These are phyloP conservation scores for Argyresthia albistria DNA, from an alignment of 2,888 invertebrate genomes.

Conservation along the genomic window DNA sequence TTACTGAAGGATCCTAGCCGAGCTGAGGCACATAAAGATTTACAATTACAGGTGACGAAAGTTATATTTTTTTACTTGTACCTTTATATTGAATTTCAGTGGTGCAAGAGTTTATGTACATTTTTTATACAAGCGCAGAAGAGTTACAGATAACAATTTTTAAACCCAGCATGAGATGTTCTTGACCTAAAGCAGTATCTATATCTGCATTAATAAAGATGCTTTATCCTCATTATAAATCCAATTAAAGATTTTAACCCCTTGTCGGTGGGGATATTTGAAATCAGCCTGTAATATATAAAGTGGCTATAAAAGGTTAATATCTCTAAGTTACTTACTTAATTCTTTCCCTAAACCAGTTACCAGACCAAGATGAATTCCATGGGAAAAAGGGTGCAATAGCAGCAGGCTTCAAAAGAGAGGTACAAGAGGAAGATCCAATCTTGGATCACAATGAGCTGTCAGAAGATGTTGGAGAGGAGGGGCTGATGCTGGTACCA, in stretches of 20 bases:
- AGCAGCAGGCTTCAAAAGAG: slow-evolving; percentile 45
- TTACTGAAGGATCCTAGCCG: slow-evolving; percentile 56
- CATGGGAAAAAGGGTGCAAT: slow-evolving; percentile 62
- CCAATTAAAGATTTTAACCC: too few relatives aligned
- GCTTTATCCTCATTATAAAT: too few relatives aligned
- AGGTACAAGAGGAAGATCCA: slow-evolving; percentile 37
- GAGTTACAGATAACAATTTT: too few relatives aligned
- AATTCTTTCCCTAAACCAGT: neutral
- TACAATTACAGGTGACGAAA: too few relatives aligned
- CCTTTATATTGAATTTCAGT: neutral
- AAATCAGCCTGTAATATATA: too few relatives aligned
- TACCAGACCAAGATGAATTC: slow-evolving; percentile 27
- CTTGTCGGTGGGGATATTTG: too few relatives aligned
- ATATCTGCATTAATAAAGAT: too few relatives aligned
- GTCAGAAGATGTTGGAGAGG: slow-evolving; percentile 41
- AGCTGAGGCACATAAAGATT: neutral
- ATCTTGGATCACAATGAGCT: slow-evolving; percentile 48
- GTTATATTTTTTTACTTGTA: neutral
- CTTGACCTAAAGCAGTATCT: too few relatives aligned
- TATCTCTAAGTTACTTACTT: too few relatives aligned
- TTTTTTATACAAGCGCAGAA: slow-evolving; percentile 15
- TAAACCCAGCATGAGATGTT: too few relatives aligned
- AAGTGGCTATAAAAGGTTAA: too few relatives aligned
- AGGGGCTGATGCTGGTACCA: slow-evolving; percentile 37
- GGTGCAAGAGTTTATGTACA: neutral